Evolutionary conservation across 2,797 vertebrate genomes (phyloP).

Genomic region (Lindbergichthys nudifrons): DNA sequence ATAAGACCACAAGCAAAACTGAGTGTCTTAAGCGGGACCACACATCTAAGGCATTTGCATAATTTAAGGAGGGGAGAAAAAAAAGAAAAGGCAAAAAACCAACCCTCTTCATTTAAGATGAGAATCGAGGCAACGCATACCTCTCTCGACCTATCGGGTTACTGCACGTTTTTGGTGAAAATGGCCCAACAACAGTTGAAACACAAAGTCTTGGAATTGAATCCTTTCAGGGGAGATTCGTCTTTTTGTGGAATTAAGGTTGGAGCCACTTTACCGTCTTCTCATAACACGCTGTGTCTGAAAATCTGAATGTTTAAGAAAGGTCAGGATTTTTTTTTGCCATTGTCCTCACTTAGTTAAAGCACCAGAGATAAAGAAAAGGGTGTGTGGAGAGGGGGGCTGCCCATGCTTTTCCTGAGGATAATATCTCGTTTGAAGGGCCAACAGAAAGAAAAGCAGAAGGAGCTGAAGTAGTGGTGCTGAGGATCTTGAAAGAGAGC

Average conservation of each 20-base stretch:
- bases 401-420: conserved; percentile 82
- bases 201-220: conserved; percentile 57
- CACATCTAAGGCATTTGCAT: conserved; percentile 99
- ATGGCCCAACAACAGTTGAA: conserved; percentile 62
- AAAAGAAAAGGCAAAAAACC: conserved; percentile 73
- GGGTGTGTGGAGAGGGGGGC: conserved; percentile 74
- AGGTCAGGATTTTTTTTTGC: conserved; percentile 76
- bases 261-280: conserved; percentile 56
- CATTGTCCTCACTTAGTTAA: conserved; percentile 82
- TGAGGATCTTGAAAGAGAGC: conserved; percentile 95
- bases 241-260: conserved; percentile 51
- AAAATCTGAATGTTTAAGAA: conserved; percentile 76
- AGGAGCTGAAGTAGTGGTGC: conserved; percentile 91
- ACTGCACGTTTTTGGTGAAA: conserved; percentile 71
- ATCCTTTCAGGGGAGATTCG: conserved; percentile 50
- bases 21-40: conserved; percentile 99
- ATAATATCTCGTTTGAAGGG: conserved; percentile 94
- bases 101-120: conserved; percentile 86
- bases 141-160: conserved; percentile 79
- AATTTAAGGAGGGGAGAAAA: conserved; percentile 88
- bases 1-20: conserved; percentile 99
- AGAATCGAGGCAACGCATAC: conserved; percentile 84
- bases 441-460: conserved; percentile 86
- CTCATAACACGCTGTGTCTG: conserved; percentile 66
- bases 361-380: conserved; percentile 78